Percentiles rank a stretch among this genome's conserved stretches.
phyloP scores from a whole-genome alignment of 2,797 vertebrate genomes.

The Clarias fuscus region DNA sequence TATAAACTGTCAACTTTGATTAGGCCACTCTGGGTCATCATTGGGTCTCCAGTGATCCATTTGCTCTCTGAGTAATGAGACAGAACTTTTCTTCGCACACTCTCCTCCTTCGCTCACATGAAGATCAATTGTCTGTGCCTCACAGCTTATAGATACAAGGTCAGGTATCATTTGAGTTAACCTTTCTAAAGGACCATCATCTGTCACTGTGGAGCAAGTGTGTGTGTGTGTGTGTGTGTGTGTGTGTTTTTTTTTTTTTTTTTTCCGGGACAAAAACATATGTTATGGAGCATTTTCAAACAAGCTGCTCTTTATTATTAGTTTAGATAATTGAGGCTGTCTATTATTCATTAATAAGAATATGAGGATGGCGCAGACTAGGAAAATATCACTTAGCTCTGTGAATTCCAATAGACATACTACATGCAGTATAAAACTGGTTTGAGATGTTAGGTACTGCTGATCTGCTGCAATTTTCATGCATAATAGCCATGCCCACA shows the following conservation, averaged over 20 bases:
- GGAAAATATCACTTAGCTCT: neutral
- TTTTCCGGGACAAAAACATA: neutral
- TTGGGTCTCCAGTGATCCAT: conserved; percentile 41
- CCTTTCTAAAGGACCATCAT: conserved; percentile 48
- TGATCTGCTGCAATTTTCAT: neutral
- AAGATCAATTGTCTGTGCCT: conserved; percentile 47
- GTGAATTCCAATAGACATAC: neutral
- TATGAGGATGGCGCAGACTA: neutral
- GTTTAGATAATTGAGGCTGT: neutral
- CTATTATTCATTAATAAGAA: neutral
- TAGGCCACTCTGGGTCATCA: conserved; percentile 38
- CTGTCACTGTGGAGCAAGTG: conserved; percentile 28
- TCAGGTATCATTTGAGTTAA: conserved; percentile 49
- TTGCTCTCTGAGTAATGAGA: conserved; percentile 44
- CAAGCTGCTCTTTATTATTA: neutral
- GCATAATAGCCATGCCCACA: neutral
- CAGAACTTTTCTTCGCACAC: conserved; percentile 37
- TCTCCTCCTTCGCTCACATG: conserved; percentile 38
- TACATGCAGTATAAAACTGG: neutral
- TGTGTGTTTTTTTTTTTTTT: neutral
- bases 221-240: neutral
- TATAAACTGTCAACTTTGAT: conserved; percentile 41
- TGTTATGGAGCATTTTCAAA: neutral
- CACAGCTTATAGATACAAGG: conserved; percentile 50
- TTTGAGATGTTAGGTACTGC: neutral